Evolutionary conservation across 2,113 vertebrate species (phyloP), one percentile per base, ranked within the genome.

Genomic region (Cyrtonyx montezumae): DNA sequence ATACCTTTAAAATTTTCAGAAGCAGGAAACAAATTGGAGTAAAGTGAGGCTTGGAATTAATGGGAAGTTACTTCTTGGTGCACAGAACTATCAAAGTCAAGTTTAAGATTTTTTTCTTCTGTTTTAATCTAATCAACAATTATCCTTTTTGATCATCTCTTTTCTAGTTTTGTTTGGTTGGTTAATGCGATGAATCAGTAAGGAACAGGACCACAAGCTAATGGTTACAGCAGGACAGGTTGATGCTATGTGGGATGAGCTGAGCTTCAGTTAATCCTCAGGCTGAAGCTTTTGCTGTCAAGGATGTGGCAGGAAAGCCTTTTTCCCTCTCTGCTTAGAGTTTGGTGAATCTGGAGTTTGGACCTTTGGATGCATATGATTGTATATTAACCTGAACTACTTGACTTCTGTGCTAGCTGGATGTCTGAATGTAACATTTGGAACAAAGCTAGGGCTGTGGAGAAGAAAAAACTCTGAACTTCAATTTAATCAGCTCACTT

Each of bases 331-430:
- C 48, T 48, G 19, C 87, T 88, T 55, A 10, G 68, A 43, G 32
- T 89, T 75, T 82, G 75, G 9, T 63, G 18, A 48, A 8, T 79
- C 87, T 95, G 93, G 93, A 94, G 55, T 94, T 87, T 93, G 87
- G 82, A 89, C 93, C 75, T 79, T 69, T 65, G 79, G 19, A 37
- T 93, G 46, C 49, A 4, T 37, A 12, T 46, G 84, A 89, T 82
- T 94, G 74, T 88, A 58, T 74, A 93, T 95, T 96, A 94, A 95
- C 91, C 76, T 40, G n/a, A 84, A 21, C 75, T 83, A 15, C 49
- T 74, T 0, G 1, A 11, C 62, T 76, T 85, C 75, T 48, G 67
- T 53, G 34, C 79, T 66, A 55, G 53, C 59, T n/a, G 11, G 37
- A 11, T 55, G 45, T 67, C 76, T 92, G 75, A 40, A 22, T 9